Evolutionary conservation across 2,888 invertebrate genomes (phyloP), one percentile per base, ranked within the genome.

Genomic region (Pegoplata infirma): DNA sequence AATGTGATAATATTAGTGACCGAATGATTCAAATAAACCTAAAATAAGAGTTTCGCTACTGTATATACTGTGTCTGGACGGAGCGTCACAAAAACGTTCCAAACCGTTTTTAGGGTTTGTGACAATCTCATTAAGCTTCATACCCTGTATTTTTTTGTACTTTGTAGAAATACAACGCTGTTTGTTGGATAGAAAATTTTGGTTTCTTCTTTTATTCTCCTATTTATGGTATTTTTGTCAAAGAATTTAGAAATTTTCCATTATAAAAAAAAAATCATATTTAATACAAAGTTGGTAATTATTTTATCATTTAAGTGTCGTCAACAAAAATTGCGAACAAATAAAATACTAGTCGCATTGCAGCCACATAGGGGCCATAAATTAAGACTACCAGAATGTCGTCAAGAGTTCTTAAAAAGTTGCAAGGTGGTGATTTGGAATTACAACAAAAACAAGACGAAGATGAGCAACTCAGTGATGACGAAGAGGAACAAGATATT

Each of bases 371-470:
- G 47, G 64, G 36, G 12, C 14, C 32, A 16, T 6, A 17, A 47
- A 8, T 21, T 21, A 6, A n/a, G 17, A 12, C 23, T 3, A 23
- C 32, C 10, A 71, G 40, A 47, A 93, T 93, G 93, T 93, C 93
- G 46, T 92, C 93, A 32, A 90, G 93, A 83, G 92, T 93, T 82
- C 89, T 94, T 80, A 91, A 92, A 82, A 93, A 93, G 87, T 88
- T 93, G 83, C 93, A 93, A 84, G 92, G 92, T 36, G 91, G 80
- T 21, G 91, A 91, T 79, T 84, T 90, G 79, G 84, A 85, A 58
- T 71, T 85, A n/a, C 84, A 82, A 25, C 81, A 80, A 3, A 83
- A 82, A 32, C 69, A 14, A 10, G 80, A 71, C 12, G 82, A 84
- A 36, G 86, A 86, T 53, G 89, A 89, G 53, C 91, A 90, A 78